Evolutionary conservation across 2,888 invertebrate species (phyloP).

Genomic region (Eumacrocentrus americanus): DNA sequence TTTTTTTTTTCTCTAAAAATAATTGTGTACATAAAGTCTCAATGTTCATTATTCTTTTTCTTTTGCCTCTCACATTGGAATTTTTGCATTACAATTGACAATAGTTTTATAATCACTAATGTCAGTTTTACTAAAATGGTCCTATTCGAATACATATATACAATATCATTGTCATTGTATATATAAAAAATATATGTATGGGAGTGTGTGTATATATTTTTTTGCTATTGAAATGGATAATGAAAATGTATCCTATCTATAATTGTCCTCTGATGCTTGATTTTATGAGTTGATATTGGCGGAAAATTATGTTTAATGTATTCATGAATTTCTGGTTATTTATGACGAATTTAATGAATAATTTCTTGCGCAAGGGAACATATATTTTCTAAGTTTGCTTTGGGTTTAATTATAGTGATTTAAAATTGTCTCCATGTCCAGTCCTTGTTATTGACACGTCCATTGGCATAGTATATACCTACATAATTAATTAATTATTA

Average conservation of each 20-base stretch:
- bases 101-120: background rate
- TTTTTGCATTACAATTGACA: background rate
- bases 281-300: constrained; percentile 15
- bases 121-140: background rate
- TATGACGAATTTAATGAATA: background rate
- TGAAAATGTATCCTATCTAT: background rate
- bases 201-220: background rate
- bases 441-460: constrained; percentile 31
- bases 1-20: too few species aligned
- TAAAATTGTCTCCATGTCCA: constrained; percentile 41
- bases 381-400: constrained; percentile 15
- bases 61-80: too few species aligned
- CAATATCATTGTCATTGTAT: background rate
- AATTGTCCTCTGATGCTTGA: background rate
- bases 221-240: background rate
- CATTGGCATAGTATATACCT: constrained; percentile 26
- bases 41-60: constrained; percentile 5
- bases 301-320: constrained; percentile 60
- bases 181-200: background rate
- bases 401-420: constrained; percentile 26
- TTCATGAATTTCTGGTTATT: constrained; percentile 5
- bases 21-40: constrained; percentile 27
- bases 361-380: constrained; percentile 2
- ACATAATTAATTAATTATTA: constrained; percentile 13
- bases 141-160: background rate